Percentiles rank a stretch among this genome's conserved stretches.
phyloP scores from a whole-genome alignment of 2,888 invertebrate genomes.

The Priocnemis perturbator region DNA sequence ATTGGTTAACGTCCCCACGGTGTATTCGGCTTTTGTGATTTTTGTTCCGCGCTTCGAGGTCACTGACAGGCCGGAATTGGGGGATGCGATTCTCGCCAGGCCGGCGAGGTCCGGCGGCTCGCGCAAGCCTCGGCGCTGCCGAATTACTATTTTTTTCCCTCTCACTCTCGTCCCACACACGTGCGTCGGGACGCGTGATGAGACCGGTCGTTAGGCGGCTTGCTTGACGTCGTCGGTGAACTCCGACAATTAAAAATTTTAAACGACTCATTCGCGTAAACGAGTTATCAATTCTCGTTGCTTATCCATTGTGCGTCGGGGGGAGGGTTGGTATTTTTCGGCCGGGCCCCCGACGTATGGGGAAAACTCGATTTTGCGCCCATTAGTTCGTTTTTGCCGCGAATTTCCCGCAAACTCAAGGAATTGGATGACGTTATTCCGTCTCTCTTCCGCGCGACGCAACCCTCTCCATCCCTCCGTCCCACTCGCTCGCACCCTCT shows the following conservation, averaged over 20 bases:
- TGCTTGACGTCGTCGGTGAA: background rate
- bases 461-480: slow-evolving; percentile 30
- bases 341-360: slow-evolving; percentile 9
- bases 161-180: too few relatives aligned
- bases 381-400: slow-evolving; percentile 22
- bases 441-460: slow-evolving; percentile 35
- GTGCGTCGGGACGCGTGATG: background rate
- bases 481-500: slow-evolving; percentile 10
- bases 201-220: background rate
- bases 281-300: background rate
- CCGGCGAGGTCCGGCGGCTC: background rate
- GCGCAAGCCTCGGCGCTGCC: too few relatives aligned
- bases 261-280: slow-evolving; percentile 2
- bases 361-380: slow-evolving; percentile 12
- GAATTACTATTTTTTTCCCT: too few relatives aligned
- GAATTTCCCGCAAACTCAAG: slow-evolving; percentile 31
- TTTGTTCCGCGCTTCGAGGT: slow-evolving; percentile 21
- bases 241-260: background rate
- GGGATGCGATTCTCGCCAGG: background rate
- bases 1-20: slow-evolving; percentile 57
- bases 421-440: slow-evolving; percentile 60
- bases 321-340: background rate
- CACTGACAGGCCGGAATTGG: background rate
- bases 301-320: background rate
- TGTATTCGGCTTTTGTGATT: slow-evolving; percentile 36